A percentile compares a stretch with the other conserved stretches of the same genome.
These are phyloP conservation scores for Oxytorus armatus DNA, from an alignment of 2,888 invertebrate genomes.

Conservation along the genomic window DNA sequence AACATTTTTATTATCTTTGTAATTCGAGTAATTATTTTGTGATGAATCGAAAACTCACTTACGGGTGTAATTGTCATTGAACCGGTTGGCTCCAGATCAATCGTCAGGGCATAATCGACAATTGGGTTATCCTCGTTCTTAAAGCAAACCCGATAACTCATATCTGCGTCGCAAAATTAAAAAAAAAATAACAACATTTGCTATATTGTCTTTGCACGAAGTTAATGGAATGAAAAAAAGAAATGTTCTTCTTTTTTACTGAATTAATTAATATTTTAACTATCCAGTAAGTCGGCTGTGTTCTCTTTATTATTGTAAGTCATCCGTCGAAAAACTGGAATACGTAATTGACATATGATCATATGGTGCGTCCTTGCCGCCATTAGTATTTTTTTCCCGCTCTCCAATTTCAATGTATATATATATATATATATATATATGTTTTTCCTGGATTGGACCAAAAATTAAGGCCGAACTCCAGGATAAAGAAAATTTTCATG, in stretches of 20 bases:
- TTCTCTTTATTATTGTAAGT: slow-evolving; percentile 5
- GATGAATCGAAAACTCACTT: slow-evolving; percentile 43
- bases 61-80: slow-evolving; percentile 79
- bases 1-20: too few species aligned
- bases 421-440: too few species aligned
- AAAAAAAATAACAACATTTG: too few species aligned
- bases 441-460: too few species aligned
- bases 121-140: slow-evolving; percentile 69
- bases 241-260: background rate
- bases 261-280: too few species aligned
- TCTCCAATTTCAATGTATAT: background rate
- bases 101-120: slow-evolving; percentile 73
- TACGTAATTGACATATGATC: background rate
- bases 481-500: too few species aligned
- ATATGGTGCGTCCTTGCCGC: slow-evolving; percentile 27
- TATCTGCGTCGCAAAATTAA: background rate
- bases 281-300: background rate
- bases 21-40: background rate
- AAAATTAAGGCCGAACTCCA: background rate
- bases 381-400: background rate
- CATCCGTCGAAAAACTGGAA: background rate
- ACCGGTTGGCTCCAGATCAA: slow-evolving; percentile 71
- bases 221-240: background rate
- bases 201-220: background rate
- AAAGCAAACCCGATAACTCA: slow-evolving; percentile 3